These are phyloP conservation scores for Cynocephalus volans DNA, from an alignment of 2,113 vertebrate species.

Conservation along the genomic window DNA sequence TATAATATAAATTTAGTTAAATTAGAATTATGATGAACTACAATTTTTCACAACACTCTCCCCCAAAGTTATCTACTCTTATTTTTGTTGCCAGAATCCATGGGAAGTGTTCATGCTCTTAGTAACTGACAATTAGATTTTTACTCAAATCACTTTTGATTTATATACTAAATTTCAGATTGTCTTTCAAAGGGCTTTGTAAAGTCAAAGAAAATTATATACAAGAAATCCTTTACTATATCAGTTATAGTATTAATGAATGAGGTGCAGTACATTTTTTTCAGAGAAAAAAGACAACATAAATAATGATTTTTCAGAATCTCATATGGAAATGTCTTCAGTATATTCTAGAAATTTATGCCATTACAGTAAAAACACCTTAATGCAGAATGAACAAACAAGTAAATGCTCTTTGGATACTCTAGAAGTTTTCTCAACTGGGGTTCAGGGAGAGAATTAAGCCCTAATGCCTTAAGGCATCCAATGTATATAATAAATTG, in stretches of 20 bases:
- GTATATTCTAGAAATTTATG: conserved; percentile 45
- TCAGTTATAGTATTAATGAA: not conserved
- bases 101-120: not conserved
- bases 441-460: not conserved
- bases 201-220: conserved; percentile 37
- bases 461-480: not conserved
- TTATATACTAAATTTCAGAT: not conserved
- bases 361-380: not conserved
- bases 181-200: conserved; percentile 22
- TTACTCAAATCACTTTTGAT: not conserved
- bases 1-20: not conserved
- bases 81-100: conserved; percentile 32
- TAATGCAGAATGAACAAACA: conserved; percentile 40
- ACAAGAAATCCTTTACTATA: not conserved
- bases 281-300: not conserved
- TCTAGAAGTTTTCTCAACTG: not conserved
- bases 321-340: not conserved
- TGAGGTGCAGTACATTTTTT: not conserved
- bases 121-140: not conserved
- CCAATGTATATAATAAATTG: not conserved
- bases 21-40: not conserved
- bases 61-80: not conserved
- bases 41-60: not conserved
- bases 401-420: conserved; percentile 9
- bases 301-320: conserved; percentile 50